These are phyloP conservation scores for Tolmerus cingulatus DNA, from an alignment of 2,888 invertebrate genomes.

Conservation along the genomic window DNA sequence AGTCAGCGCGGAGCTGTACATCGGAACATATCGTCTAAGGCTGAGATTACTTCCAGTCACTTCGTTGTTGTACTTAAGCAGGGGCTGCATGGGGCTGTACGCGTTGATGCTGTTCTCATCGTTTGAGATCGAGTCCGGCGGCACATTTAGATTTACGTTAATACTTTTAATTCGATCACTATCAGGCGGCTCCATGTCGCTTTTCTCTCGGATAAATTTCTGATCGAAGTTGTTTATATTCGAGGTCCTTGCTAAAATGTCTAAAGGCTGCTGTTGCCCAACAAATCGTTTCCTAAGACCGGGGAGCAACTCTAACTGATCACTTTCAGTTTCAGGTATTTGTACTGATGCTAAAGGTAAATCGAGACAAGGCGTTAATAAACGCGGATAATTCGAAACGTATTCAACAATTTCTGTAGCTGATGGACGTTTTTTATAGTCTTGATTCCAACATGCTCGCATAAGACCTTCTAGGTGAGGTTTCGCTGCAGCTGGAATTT, in stretches of 20 bases:
- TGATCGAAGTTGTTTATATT: slow-evolving; percentile 49
- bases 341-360: slow-evolving; percentile 77
- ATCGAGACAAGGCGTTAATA: slow-evolving; percentile 81
- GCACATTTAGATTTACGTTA: slow-evolving; percentile 45
- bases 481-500: slow-evolving; percentile 79
- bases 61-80: slow-evolving; percentile 45
- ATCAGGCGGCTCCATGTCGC: background rate
- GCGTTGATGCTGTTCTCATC: slow-evolving; percentile 42
- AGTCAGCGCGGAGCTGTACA: slow-evolving; percentile 45
- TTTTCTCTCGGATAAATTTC: background rate
- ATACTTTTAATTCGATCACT: slow-evolving; percentile 14
- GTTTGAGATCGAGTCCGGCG: slow-evolving; percentile 41
- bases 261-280: background rate
- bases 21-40: slow-evolving; percentile 50
- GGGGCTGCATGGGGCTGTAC: slow-evolving; percentile 51
- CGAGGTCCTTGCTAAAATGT: slow-evolving; percentile 46
- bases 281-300: slow-evolving; percentile 52
- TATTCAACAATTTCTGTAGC: slow-evolving; percentile 83
- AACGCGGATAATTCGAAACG: slow-evolving; percentile 77
- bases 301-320: slow-evolving; percentile 56
- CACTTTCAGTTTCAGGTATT: slow-evolving; percentile 69
- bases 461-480: slow-evolving; percentile 84
- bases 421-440: slow-evolving; percentile 74
- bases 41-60: slow-evolving; percentile 46
- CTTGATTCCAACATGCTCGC: slow-evolving; percentile 80